Evolutionary conservation across 2,113 vertebrate species (phyloP).

Genomic region (Leptobrachium ailaonicum): DNA sequence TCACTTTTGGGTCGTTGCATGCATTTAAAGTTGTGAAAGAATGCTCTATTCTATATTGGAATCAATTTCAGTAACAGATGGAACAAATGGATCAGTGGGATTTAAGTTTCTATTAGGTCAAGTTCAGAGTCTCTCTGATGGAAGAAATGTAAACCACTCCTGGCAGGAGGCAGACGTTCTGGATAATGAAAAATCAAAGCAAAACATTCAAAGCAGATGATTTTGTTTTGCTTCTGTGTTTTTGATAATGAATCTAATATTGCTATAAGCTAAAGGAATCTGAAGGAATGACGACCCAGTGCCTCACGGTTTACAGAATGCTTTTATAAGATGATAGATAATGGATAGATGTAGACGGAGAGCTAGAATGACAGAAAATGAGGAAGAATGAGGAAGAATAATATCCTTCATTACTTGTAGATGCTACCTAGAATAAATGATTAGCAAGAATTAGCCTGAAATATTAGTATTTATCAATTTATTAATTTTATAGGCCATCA

Average conservation of each 20-base stretch:
- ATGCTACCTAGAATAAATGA: too few relatives aligned
- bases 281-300: too few relatives aligned
- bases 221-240: constrained; percentile 48
- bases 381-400: too few relatives aligned
- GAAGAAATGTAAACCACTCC: constrained; percentile 49
- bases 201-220: constrained; percentile 48
- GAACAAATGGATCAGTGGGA: constrained; percentile 50
- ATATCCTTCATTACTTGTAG: too few relatives aligned
- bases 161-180: constrained; percentile 49
- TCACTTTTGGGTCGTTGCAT: too few relatives aligned
- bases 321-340: too few relatives aligned
- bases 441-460: too few relatives aligned
- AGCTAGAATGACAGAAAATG: too few relatives aligned
- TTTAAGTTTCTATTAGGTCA: constrained; percentile 51
- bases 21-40: constrained; percentile 37
- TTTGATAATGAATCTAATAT: constrained; percentile 42
- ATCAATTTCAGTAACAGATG: constrained; percentile 50
- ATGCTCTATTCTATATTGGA: constrained; percentile 41
- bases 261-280: constrained; percentile 10
- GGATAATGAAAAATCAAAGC: constrained; percentile 51
- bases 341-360: too few relatives aligned
- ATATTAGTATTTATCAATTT: too few relatives aligned
- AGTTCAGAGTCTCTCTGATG: constrained; percentile 48
- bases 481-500: too few relatives aligned
- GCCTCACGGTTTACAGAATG: too few relatives aligned